Evolutionary conservation across 2,888 invertebrate genomes (phyloP).

Genomic region (Chrysolina americana): DNA sequence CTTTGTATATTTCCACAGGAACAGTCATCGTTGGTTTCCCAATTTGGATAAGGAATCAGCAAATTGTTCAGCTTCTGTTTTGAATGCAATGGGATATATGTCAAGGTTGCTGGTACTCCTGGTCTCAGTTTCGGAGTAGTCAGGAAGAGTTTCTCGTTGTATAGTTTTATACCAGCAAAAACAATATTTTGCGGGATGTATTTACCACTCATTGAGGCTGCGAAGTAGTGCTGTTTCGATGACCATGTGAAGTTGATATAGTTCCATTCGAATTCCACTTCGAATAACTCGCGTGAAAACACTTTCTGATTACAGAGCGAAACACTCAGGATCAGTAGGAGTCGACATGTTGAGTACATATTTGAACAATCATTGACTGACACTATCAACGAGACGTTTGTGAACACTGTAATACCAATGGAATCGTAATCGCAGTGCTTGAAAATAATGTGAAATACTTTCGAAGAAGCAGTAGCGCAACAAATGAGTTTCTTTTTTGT

Average conservation of each 20-base stretch:
- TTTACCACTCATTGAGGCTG: constrained; percentile 72
- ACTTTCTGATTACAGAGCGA: not conserved
- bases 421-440: not conserved
- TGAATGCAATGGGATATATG: constrained; percentile 57
- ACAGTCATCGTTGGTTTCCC: constrained; percentile 74
- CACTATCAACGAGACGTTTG: not conserved
- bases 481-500: not conserved
- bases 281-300: not conserved
- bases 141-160: constrained; percentile 77
- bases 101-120: constrained; percentile 81
- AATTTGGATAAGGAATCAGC: constrained; percentile 79
- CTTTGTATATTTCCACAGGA: constrained; percentile 80
- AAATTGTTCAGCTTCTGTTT: constrained; percentile 72
- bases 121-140: constrained; percentile 78
- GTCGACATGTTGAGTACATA: not conserved
- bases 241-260: constrained; percentile 79
- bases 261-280: constrained; percentile 72
- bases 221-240: constrained; percentile 72
- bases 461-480: not conserved
- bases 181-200: constrained; percentile 79
- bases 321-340: not conserved
- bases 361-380: not conserved
- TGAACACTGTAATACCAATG: no score
- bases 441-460: not conserved
- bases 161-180: constrained; percentile 79